Evolutionary conservation across 2,113 vertebrate genomes (phyloP).

Genomic region (Panthera tigris): DNA sequence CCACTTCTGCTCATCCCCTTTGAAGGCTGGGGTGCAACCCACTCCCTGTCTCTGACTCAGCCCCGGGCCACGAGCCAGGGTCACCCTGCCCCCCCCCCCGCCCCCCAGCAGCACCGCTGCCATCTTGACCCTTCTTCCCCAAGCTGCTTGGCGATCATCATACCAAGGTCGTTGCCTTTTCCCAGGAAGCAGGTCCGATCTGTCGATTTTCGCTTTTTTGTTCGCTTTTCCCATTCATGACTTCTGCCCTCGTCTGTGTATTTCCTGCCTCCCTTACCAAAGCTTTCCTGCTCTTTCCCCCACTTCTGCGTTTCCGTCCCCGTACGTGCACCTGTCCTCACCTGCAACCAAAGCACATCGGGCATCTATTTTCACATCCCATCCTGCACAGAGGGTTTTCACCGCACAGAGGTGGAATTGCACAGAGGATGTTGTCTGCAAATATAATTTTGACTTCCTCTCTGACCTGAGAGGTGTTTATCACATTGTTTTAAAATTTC

Average conservation of each 20-base stretch:
- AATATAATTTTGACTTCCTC: neutral
- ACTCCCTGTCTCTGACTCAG: neutral
- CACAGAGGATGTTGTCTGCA: too few species aligned
- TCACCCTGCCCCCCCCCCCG: accelerated
- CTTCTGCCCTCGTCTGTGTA: accelerated
- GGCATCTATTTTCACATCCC: accelerated
- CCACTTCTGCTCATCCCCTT: neutral
- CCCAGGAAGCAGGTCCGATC: neutral
- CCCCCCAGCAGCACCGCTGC: accelerated
- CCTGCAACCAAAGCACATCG: accelerated
- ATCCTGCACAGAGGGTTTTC: accelerated
- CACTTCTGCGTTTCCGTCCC: neutral
- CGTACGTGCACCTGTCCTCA: accelerated
- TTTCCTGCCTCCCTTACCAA: neutral
- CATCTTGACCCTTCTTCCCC: neutral
- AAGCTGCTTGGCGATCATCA: neutral
- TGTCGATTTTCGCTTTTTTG: neutral
- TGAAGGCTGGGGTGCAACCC: too few species aligned
- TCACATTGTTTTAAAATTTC: neutral
- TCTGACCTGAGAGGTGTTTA: neutral
- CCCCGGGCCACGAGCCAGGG: neutral
- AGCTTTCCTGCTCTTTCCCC: neutral
- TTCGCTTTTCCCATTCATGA: neutral
- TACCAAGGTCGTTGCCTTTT: neutral
- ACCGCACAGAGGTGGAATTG: accelerated